A percentile compares a stretch with the other conserved stretches of the same genome.
These are phyloP conservation scores for Clinocottus analis DNA, from an alignment of 2,113 vertebrate species.

Conservation along the genomic window DNA sequence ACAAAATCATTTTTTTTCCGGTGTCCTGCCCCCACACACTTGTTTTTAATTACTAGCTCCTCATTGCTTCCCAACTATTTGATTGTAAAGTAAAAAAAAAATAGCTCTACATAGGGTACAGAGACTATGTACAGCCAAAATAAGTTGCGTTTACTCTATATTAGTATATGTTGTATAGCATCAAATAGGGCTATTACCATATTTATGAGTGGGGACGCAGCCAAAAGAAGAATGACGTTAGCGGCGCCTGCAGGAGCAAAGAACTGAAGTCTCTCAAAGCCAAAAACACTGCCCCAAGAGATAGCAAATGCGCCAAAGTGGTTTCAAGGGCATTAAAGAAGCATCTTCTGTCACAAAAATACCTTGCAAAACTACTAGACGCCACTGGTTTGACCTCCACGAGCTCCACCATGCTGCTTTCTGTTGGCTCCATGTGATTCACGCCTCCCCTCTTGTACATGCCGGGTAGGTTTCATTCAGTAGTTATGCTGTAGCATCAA, in stretches of 20 bases:
- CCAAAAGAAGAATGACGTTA: conserved; percentile 31
- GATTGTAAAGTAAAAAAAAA: conserved; percentile 37
- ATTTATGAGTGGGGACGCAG: conserved; percentile 51
- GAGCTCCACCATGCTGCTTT: conserved; percentile 61
- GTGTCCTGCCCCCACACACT: neutral
- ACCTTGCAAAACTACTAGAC: conserved; percentile 26
- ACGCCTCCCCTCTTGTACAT: conserved; percentile 61
- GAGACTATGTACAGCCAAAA: conserved; percentile 52
- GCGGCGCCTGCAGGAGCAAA: conserved; percentile 34
- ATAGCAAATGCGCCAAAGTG: conserved; percentile 66
- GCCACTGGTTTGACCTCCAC: conserved; percentile 52
- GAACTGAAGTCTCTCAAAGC: conserved; percentile 49
- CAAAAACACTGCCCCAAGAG: conserved; percentile 67
- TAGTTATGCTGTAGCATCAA: conserved; percentile 81
- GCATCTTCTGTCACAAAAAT: conserved; percentile 34
- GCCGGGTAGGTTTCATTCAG: conserved; percentile 62
- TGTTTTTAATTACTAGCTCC: neutral
- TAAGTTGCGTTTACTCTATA: conserved; percentile 48
- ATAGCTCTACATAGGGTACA: conserved; percentile 36
- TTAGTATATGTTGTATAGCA: conserved; percentile 54
- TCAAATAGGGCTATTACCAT: conserved; percentile 70
- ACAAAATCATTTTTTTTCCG: neutral
- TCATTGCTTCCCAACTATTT: conserved; percentile 22
- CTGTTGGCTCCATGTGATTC: conserved; percentile 56
- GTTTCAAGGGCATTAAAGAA: conserved; percentile 55